phyloP scores from a whole-genome alignment of 2,113 vertebrate genomes.

The Ranitomeya variabilis region DNA sequence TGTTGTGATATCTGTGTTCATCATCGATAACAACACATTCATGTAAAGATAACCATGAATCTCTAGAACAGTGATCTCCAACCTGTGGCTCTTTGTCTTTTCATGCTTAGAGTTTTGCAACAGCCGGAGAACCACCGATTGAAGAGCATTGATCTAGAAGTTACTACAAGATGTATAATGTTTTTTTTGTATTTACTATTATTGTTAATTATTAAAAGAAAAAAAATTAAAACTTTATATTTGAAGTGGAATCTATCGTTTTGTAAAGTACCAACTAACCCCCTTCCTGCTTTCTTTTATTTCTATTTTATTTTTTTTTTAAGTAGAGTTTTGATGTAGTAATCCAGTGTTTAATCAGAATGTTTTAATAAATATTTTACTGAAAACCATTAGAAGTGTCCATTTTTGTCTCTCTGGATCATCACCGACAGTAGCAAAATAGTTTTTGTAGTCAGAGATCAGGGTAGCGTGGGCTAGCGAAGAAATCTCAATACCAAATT shows the following conservation, averaged over 20 bases:
- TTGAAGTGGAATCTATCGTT: conserved; percentile 50
- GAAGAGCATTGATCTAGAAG: background rate
- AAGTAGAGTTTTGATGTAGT: conserved; percentile 53
- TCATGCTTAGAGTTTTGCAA: background rate
- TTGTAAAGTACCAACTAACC: conserved; percentile 52
- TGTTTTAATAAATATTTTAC: conserved; percentile 50
- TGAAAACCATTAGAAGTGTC: conserved; percentile 6
- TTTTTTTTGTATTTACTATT: conserved; percentile 39
- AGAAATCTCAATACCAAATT: background rate
- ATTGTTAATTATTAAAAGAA: conserved; percentile 51
- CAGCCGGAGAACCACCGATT: background rate
- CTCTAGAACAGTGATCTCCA: background rate
- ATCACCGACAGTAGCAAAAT: too few species aligned
- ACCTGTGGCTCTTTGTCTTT: background rate
- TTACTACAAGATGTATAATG: conserved; percentile 53
- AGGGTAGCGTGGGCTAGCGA: too few species aligned
- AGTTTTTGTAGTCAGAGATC: too few species aligned
- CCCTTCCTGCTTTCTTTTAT: background rate
- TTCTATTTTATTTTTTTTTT: conserved; percentile 45
- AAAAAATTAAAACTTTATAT: conserved; percentile 38
- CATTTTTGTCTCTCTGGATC: too few species aligned
- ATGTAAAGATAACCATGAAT: conserved; percentile 33
- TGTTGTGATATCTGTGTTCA: conserved; percentile 33
- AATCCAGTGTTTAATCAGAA: conserved; percentile 44
- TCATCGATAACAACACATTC: conserved; percentile 20